Base-by-base conservation (phyloP, 2,888 invertebrate species). In the Lasioglossum vierecki region DNA sequence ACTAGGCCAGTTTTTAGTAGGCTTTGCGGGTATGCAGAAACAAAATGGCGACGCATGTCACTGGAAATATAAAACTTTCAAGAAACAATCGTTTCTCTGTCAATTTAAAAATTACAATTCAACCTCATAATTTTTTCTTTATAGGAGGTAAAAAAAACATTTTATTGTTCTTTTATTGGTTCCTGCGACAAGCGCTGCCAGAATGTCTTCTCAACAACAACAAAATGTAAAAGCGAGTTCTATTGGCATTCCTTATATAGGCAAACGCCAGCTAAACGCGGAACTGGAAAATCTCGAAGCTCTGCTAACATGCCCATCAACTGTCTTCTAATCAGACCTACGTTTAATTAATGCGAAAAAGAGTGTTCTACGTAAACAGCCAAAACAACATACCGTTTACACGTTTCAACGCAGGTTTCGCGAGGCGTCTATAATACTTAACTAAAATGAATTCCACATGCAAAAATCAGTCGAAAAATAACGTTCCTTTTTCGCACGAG, bases 241-340 rank as follows among this genome's bases (percentile, higher is more conserved):
- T 82, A 87, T 83, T 63, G 44, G 63, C 84, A 89, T 89, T 87
- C 84, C 79, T 82, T 66, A 83, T 49, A 74, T 76, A 73, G 72
- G 39, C 80, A 84, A 88, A 86, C 79, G 79, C 87, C 71, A 84
- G 71, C 57, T 76, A 80, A 83, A 88, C 68, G 60, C 75, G 39
- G 60, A 73, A 73, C 57, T 15, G 22, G 39, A 68, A 73, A 60
- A 60, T 57, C 66, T 63, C 78, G 57, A 84, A 84, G 72, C 79
- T 75, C 49, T 75, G 26, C 82, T 71, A 73, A 85, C 89, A 89
- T 89, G 89, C 88, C 63, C 46, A 80, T 83, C 89, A 88, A 88
- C 53, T 53, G 79, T 86, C 88, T 86, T 84, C 66, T 63, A 82
- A 74, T 76, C 46, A 83, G 83, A 80, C 80, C 76, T 57, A 81